phyloP scores from a whole-genome alignment of 1,140 invertebrate species.

The Ceratosolen fusciceps region DNA sequence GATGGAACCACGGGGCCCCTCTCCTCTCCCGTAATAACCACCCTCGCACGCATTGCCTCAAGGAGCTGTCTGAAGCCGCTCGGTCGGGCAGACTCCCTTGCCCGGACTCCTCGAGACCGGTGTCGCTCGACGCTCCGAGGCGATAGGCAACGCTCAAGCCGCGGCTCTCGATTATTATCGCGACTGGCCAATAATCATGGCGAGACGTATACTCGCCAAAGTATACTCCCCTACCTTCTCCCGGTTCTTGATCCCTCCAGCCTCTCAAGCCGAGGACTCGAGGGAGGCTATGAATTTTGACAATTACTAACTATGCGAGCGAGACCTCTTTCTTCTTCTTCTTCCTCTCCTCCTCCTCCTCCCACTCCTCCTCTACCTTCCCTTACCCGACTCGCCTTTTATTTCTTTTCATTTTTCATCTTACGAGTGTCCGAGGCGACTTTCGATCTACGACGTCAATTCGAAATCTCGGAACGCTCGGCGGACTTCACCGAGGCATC shows the following conservation, averaged over 20 bases:
- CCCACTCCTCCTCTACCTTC: background rate
- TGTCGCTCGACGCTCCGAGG: background rate
- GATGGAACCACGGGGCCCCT: background rate
- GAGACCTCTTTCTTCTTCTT: too few relatives aligned
- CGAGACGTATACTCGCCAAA: slow-evolving; percentile 16
- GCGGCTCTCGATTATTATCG: slow-evolving; percentile 48
- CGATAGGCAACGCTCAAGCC: slow-evolving; percentile 49
- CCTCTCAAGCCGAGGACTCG: background rate
- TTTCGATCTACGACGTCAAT: too few relatives aligned
- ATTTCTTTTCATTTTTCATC: background rate
- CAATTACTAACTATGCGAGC: slow-evolving; percentile 14
- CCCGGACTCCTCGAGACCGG: too few relatives aligned
- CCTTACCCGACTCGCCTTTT: background rate
- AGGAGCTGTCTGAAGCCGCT: background rate
- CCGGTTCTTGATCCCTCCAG: background rate
- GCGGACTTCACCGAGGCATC: too few relatives aligned
- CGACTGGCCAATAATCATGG: slow-evolving; percentile 32
- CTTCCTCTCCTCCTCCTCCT: background rate
- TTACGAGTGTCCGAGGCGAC: too few relatives aligned
- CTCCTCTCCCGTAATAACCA: slow-evolving; percentile 21
- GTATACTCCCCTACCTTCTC: slow-evolving; percentile 6
- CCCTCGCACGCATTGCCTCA: slow-evolving; percentile 31
- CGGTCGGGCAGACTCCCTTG: background rate
- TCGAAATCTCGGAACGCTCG: too few relatives aligned
- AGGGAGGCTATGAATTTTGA: slow-evolving; percentile 56